Conservation (phyloP, 2,797 vertebrate genomes). For the Halcyon smyrnensis region DNA sequence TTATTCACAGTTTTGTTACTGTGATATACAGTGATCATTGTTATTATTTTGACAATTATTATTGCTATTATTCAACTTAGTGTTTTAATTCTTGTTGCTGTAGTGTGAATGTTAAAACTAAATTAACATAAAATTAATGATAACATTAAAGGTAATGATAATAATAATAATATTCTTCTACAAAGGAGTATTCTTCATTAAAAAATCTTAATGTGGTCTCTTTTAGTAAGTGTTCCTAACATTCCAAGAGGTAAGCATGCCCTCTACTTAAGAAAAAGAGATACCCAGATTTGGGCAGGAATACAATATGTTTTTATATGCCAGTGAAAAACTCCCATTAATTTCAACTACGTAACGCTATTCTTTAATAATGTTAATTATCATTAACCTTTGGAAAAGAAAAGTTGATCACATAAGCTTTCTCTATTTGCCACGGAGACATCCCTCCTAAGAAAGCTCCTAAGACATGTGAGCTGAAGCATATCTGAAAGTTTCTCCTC, state of each 20-base stretch:
- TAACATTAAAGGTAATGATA: background rate
- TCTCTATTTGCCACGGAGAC: background rate
- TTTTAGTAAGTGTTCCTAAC: background rate
- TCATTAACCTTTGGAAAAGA: background rate
- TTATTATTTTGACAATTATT: conserved; percentile 11
- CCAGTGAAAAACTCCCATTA: background rate
- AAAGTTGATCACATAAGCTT: background rate
- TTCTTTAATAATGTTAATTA: background rate
- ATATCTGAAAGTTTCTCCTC: background rate
- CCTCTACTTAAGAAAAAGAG: background rate
- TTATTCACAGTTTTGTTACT: background rate
- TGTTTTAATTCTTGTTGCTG: background rate
- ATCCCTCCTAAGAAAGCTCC: background rate
- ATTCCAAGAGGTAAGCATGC: background rate
- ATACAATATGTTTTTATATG: background rate
- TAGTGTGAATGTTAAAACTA: background rate
- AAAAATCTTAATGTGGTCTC: background rate
- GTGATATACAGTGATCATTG: background rate
- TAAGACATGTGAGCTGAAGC: background rate
- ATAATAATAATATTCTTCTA: background rate
- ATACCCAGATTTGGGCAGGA: background rate
- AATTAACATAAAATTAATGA: background rate
- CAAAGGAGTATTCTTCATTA: background rate
- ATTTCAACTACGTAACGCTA: background rate
- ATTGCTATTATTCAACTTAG: background rate